phyloP scores from a whole-genome alignment of 1,140 invertebrate species.

The Asobara japonica region DNA sequence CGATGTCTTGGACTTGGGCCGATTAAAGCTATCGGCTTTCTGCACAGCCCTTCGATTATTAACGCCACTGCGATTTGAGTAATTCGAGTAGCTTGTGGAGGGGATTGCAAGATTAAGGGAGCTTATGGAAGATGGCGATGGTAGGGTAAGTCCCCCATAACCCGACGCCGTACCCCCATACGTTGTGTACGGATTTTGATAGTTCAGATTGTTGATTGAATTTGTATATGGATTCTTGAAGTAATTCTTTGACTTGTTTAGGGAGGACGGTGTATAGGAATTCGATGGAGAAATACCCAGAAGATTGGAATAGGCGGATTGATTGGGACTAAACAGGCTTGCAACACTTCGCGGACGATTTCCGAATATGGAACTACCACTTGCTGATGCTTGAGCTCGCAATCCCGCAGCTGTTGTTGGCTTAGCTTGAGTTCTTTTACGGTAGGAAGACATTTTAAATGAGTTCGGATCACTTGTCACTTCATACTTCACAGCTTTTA shows the following conservation, averaged over 20 bases:
- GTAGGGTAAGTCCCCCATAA: conserved; percentile 71
- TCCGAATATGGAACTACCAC: conserved; percentile 63
- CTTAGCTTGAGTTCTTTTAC: conserved; percentile 60
- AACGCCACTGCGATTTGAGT: conserved; percentile 48
- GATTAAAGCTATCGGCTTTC: conserved; percentile 56
- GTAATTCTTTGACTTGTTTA: conserved; percentile 54
- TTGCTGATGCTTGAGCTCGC: conserved; percentile 62
- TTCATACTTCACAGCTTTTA: too few relatives aligned
- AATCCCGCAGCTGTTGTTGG: conserved; percentile 63
- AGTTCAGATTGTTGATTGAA: conserved; percentile 64
- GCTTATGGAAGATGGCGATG: conserved; percentile 60
- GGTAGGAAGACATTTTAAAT: conserved; percentile 54
- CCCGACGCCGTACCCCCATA: conserved; percentile 73
- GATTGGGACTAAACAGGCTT: conserved; percentile 57
- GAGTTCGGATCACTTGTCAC: too few relatives aligned
- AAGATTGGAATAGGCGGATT: conserved; percentile 54
- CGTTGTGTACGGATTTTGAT: conserved; percentile 62
- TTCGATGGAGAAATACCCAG: conserved; percentile 54
- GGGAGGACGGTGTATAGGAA: conserved; percentile 48
- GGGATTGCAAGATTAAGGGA: conserved; percentile 68
- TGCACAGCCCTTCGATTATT: conserved; percentile 40
- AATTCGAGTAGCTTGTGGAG: conserved; percentile 64
- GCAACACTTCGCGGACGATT: conserved; percentile 64
- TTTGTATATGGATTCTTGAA: conserved; percentile 56
- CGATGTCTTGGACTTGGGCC: conserved; percentile 50